Percentiles rank a stretch among this genome's conserved stretches.
Conservation (phyloP, 2,113 vertebrate species). For the Cynocephalus volans region DNA sequence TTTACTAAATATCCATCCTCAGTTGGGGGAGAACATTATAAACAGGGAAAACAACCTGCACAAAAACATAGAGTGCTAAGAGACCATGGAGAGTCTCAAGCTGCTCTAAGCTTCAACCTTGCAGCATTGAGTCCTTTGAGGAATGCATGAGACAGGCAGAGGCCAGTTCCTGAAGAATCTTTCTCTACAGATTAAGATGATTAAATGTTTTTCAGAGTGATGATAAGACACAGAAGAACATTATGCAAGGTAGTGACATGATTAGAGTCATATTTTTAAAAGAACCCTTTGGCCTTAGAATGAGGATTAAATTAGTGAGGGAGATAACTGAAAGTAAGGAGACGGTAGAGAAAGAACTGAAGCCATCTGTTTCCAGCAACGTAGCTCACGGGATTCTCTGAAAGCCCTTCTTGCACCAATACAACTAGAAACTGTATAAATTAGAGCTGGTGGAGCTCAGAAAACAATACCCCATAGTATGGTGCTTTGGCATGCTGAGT, state of each 20-base stretch:
- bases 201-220: neutral
- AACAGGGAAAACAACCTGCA: neutral
- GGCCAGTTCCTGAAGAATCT: neutral
- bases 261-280: neutral
- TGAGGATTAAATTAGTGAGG: neutral
- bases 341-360: neutral
- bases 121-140: neutral
- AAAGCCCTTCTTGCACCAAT: neutral
- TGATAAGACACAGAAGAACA: neutral
- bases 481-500: too few species aligned
- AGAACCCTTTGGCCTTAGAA: neutral
- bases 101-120: neutral
- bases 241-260: neutral
- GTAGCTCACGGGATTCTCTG: neutral
- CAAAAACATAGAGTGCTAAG: neutral
- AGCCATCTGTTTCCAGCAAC: neutral
- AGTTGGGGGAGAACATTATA: neutral
- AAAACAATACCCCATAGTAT: too few species aligned
- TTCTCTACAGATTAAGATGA: neutral
- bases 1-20: neutral
- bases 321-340: neutral
- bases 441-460: neutral
- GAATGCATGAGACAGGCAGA: neutral
- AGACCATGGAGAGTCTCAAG: neutral
- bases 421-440: neutral